Evolutionary conservation across 2,797 vertebrate genomes (phyloP).

Genomic region (Gymnothorax javanicus): DNA sequence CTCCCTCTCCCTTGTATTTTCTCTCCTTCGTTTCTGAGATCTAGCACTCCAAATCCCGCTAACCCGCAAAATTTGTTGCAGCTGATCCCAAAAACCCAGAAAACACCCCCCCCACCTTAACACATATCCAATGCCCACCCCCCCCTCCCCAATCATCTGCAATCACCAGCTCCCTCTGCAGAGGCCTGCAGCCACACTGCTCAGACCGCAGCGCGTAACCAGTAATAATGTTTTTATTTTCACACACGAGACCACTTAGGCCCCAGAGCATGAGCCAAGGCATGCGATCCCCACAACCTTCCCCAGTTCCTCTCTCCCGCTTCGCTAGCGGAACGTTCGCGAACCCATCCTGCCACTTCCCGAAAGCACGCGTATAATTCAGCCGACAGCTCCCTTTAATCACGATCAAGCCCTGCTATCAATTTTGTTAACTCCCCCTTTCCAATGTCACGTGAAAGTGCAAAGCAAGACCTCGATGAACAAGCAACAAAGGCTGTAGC

Average conservation of each 20-base stretch:
- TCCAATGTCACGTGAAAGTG: background rate
- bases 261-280: slow-evolving; percentile 55
- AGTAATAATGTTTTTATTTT: slow-evolving; percentile 64
- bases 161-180: too few species aligned
- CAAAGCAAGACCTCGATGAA: background rate
- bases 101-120: too few species aligned
- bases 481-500: too few species aligned
- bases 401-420: background rate
- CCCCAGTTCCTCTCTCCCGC: slow-evolving; percentile 36
- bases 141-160: too few species aligned
- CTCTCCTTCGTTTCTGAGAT: slow-evolving; percentile 28
- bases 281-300: slow-evolving; percentile 51
- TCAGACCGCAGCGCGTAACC: slow-evolving; percentile 60
- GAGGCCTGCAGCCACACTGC: slow-evolving; percentile 36
- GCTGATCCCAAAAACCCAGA: slow-evolving; percentile 49
- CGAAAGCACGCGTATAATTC: background rate
- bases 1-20: background rate
- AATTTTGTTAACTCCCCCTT: background rate
- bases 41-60: slow-evolving; percentile 54
- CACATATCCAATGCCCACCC: background rate
- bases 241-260: slow-evolving; percentile 64
- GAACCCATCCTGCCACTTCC: background rate
- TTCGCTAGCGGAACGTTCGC: background rate
- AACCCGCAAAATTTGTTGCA: slow-evolving; percentile 59
- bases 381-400: background rate